These are phyloP conservation scores for Lithophane socia DNA, from an alignment of 2,888 invertebrate genomes.

Conservation along the genomic window DNA sequence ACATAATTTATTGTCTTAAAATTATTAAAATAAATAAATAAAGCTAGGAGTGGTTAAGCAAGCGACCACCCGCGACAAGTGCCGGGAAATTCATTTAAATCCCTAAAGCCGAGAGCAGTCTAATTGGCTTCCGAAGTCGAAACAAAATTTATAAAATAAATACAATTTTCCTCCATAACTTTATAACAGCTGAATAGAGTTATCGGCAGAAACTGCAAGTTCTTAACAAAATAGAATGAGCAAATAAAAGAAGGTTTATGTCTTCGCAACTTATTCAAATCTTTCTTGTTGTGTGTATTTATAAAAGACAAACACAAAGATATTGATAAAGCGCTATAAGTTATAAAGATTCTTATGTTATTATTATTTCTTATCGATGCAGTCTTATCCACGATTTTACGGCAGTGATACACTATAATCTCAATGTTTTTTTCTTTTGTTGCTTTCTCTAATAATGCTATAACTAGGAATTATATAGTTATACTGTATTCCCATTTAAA, in stretches of 20 bases:
- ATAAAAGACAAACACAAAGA: constrained; percentile 22
- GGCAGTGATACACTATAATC: constrained; percentile 57
- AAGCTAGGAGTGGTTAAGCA: constrained; percentile 63
- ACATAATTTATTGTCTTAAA: constrained; percentile 71
- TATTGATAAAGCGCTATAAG: constrained; percentile 7
- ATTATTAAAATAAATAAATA: constrained; percentile 74
- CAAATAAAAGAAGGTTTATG: constrained; percentile 43
- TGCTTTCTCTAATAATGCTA: constrained; percentile 15
- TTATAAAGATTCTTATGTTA: constrained; percentile 24
- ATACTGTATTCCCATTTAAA: constrained; percentile 18
- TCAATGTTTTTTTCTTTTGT: constrained; percentile 28
- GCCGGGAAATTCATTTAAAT: constrained; percentile 69
- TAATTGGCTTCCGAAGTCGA: constrained; percentile 69
- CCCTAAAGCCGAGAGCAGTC: constrained; percentile 61
- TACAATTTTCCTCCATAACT: constrained; percentile 61
- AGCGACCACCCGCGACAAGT: constrained; percentile 64
- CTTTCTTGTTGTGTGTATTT: constrained; percentile 12
- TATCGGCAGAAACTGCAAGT: constrained; percentile 53
- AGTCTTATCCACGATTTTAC: constrained; percentile 62
- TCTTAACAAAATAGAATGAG: constrained; percentile 56
- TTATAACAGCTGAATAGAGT: constrained; percentile 60
- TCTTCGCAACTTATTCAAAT: constrained; percentile 29
- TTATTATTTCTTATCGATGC: constrained; percentile 50
- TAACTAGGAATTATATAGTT: constrained; percentile 1
- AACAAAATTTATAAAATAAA: constrained; percentile 69